phyloP scores from a whole-genome alignment of 2,113 vertebrate genomes.

The Anarrhichthys ocellatus region DNA sequence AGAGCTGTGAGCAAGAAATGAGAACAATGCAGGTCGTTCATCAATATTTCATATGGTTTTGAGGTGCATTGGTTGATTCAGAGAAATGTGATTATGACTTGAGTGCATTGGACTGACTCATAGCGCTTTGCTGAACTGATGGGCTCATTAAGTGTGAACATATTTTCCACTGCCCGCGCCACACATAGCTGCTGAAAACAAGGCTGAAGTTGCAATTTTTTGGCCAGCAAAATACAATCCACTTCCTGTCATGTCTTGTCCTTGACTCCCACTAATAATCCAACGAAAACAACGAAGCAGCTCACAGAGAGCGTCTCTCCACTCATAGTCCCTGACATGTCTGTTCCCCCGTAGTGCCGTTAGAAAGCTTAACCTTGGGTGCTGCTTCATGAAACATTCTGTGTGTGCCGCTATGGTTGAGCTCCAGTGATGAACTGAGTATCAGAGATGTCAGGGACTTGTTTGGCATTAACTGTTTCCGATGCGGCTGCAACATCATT shows the following conservation, averaged over 20 bases:
- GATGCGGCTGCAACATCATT: constrained; percentile 9
- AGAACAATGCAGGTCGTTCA: constrained; percentile 5
- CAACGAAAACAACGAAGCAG: neutral
- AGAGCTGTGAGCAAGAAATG: neutral
- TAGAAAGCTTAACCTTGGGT: constrained; percentile 25
- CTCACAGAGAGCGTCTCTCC: neutral
- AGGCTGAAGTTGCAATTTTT: neutral
- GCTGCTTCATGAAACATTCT: neutral
- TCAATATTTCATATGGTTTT: constrained; percentile 52
- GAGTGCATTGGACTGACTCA: neutral
- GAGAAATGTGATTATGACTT: constrained; percentile 14
- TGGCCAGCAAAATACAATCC: neutral
- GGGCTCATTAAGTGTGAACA: constrained; percentile 13
- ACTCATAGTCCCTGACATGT: neutral
- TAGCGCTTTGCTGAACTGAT: constrained; percentile 6
- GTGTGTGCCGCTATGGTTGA: neutral
- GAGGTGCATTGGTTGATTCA: neutral
- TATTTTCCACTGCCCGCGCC: neutral
- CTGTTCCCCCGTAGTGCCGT: neutral
- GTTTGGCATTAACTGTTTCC: constrained; percentile 12
- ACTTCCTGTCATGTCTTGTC: neutral
- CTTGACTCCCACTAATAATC: constrained; percentile 38
- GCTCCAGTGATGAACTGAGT: neutral
- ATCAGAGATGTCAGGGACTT: constrained; percentile 8
- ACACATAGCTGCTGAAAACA: neutral